Evolutionary conservation across 2,888 invertebrate species (phyloP).

Genomic region (Saturnia pavonia): DNA sequence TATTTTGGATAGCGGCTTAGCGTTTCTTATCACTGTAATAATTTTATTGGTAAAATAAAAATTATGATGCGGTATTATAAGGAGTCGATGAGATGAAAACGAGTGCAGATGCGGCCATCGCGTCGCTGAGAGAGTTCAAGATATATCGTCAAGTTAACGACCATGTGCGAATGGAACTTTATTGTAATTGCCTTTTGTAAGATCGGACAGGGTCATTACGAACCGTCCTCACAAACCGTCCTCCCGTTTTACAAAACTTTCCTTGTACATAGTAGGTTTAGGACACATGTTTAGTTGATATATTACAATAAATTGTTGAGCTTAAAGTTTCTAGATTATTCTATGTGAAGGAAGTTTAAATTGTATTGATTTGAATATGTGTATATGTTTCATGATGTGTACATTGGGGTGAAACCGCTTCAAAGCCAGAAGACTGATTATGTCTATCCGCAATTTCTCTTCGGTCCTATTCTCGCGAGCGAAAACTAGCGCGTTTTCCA

Average conservation of each 20-base stretch:
- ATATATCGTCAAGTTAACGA: constrained; percentile 80
- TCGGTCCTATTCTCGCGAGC: constrained; percentile 79
- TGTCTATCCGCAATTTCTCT: constrained; percentile 82
- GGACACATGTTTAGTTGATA: constrained; percentile 5
- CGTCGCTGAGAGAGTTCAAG: constrained; percentile 64
- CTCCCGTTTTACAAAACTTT: constrained; percentile 71
- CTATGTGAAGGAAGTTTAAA: background rate
- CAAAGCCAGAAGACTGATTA: constrained; percentile 82
- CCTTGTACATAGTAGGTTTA: constrained; percentile 25
- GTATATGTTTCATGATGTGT: constrained; percentile 52
- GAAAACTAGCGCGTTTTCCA: constrained; percentile 82
- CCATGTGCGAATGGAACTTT: constrained; percentile 80
- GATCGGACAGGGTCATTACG: constrained; percentile 79
- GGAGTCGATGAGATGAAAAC: constrained; percentile 53
- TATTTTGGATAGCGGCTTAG: no score
- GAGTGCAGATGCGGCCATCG: constrained; percentile 55
- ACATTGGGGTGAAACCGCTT: constrained; percentile 78
- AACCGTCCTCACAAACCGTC: constrained; percentile 66
- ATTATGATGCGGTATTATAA: constrained; percentile 24
- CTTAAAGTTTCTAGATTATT: no score
- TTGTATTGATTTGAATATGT: background rate
- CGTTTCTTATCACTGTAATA: no score
- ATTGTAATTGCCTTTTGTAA: constrained; percentile 82
- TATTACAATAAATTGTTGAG: constrained; percentile 19
- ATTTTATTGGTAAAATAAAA: background rate